phyloP scores from a whole-genome alignment of 2,888 invertebrate genomes.

The Euspilapteryx auroguttella region DNA sequence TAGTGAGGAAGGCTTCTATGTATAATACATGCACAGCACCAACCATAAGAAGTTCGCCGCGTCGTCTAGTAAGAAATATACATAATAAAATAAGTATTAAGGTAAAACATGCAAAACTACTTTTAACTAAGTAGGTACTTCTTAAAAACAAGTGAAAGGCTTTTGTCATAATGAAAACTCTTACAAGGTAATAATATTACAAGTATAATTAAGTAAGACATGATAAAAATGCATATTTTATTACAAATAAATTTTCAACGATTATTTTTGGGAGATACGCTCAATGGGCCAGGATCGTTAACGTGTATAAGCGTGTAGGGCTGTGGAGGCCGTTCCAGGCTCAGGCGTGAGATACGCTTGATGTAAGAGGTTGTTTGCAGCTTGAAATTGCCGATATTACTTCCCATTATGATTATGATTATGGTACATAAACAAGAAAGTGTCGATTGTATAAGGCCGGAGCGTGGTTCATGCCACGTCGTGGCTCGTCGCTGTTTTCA shows the following conservation, averaged over 20 bases:
- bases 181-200: too few species aligned
- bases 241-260: slow-evolving; percentile 14
- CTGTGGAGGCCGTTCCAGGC: too few species aligned
- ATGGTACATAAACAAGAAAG: slow-evolving; percentile 40
- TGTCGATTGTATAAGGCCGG: slow-evolving; percentile 15
- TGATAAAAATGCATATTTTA: slow-evolving; percentile 1
- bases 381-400: slow-evolving; percentile 41
- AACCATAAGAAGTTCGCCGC: too few species aligned
- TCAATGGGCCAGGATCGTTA: slow-evolving; percentile 19
- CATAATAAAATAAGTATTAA: too few species aligned
- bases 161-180: too few species aligned
- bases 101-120: too few species aligned
- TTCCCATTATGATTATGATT: slow-evolving; percentile 35
- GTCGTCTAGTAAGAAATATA: too few species aligned
- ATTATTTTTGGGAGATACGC: slow-evolving; percentile 17
- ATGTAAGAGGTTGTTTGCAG: slow-evolving; percentile 27
- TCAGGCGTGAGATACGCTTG: slow-evolving; percentile 28
- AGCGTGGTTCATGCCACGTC: slow-evolving; percentile 11
- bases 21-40: too few species aligned
- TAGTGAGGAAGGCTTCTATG: too few species aligned
- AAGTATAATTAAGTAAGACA: neutral
- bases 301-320: too few species aligned
- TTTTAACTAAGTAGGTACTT: too few species aligned
- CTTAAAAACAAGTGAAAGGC: too few species aligned
- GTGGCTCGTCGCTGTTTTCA: slow-evolving; percentile 21